These are phyloP conservation scores for Lepidostoma basale DNA, from an alignment of 1,140 invertebrate species.

Conservation along the genomic window DNA sequence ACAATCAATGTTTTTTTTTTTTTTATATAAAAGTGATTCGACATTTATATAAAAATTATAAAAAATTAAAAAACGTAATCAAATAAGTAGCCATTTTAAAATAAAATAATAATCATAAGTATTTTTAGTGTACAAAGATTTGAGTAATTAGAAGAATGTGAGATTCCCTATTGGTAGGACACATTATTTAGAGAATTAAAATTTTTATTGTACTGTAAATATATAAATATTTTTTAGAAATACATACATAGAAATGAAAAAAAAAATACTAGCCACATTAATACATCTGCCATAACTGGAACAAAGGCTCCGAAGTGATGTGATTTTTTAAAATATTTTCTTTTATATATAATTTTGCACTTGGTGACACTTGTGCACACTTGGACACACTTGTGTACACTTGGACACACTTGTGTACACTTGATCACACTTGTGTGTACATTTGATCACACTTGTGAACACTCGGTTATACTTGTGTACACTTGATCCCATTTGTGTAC, in stretches of 20 bases:
- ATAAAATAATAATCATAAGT: constrained; percentile 8
- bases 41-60: constrained; percentile 25
- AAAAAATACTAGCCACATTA: constrained; percentile 3
- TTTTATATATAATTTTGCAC: no score
- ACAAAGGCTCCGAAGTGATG: not conserved
- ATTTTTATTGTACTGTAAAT: constrained; percentile 4
- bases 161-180: not conserved
- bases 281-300: constrained; percentile 9
- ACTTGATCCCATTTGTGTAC: no score
- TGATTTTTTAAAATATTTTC: no score
- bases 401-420: no score
- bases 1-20: constrained; percentile 31
- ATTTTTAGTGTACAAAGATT: constrained; percentile 25
- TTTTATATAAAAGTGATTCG: constrained; percentile 3
- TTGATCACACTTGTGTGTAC: no score
- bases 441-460: no score
- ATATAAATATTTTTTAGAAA: not conserved
- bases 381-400: no score
- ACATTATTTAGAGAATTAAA: not conserved
- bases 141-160: not conserved
- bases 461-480: no score
- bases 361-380: no score
- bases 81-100: constrained; percentile 26
- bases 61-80: not conserved
- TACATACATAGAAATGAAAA: not conserved